Evolutionary conservation across 2,888 invertebrate genomes (phyloP), one percentile per base, ranked within the genome.

Genomic region (Boloria euphrosyne): DNA sequence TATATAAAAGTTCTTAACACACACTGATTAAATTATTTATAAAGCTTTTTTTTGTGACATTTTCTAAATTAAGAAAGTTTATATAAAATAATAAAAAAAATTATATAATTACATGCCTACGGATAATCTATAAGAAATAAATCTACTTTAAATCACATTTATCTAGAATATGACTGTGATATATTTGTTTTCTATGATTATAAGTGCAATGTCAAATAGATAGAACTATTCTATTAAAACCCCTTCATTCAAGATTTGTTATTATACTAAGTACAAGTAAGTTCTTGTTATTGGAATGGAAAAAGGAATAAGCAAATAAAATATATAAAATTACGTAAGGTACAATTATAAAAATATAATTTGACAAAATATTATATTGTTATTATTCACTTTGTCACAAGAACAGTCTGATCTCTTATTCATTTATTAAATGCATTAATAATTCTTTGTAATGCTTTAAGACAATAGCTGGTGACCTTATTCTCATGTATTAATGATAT

Each of bases 401-500:
- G 10, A 7, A 10, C 31, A 38, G 7, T 10, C 2, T 7, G 31
- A 38, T 7, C 7, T 38, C 10, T 38, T 38, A 38, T 38, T 38
- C 1, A 10, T 38, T 38, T 38, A 10, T 38, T 38, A 38, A 31
- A 31, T 31, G 14, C 17, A 49, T 3, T 50, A 16, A n/a, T 55
- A 43, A 22, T 50, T 43, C 22, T 49, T 63, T 55, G 55, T 52
- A 16, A 52, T 44, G 31, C 22, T 44, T 14, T 16, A 65, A 47
- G 46, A 53, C 58, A 65, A 59, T 65, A 31, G 47, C 58, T 47
- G 47, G 38, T 52, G 59, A 65, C 53, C 46, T 44, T 65, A 52
- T 53, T 65, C 53, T 59, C 65, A 53, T 49, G 27, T 52, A 44
- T 58, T 31, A 52, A 46, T 65, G 52, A 58, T 31, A 46, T 38